Conservation (phyloP, 2,888 invertebrate genomes). For the Apamea sordens region DNA sequence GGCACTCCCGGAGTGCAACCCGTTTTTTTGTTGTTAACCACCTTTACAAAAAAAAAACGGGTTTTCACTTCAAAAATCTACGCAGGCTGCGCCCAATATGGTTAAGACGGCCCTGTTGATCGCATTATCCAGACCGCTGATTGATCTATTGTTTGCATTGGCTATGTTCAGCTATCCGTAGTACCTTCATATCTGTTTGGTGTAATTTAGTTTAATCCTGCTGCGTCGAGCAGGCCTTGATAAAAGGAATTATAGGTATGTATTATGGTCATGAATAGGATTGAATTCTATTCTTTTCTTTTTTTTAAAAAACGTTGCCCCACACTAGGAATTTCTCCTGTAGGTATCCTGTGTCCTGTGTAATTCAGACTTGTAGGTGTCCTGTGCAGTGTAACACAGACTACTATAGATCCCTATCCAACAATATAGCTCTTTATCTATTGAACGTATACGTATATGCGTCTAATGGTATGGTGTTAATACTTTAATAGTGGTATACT, state of each 20-base stretch:
- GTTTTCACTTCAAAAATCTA: no score
- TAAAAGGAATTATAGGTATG: constrained; percentile 17
- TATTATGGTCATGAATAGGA: constrained; percentile 8
- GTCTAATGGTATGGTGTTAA: not conserved
- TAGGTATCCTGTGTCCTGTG: no score
- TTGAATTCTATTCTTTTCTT: no score
- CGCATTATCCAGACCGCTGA: constrained; percentile 24
- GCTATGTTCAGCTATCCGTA: not conserved
- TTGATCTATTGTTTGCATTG: constrained; percentile 36
- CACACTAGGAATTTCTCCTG: no score
- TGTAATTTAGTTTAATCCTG: constrained; percentile 22
- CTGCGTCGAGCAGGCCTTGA: not conserved
- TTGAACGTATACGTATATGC: not conserved
- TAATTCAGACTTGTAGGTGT: no score
- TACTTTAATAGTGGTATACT: not conserved
- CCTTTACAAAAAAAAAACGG: no score
- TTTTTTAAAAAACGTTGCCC: no score
- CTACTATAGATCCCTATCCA: not conserved
- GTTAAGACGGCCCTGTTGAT: not conserved
- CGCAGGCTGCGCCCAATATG: no score
- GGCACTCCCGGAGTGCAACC: no score
- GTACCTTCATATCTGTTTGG: not conserved
- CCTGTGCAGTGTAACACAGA: no score
- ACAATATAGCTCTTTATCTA: not conserved
- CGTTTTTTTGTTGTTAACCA: no score